Evolutionary conservation across 1,140 invertebrate species (phyloP).

Genomic region (Heliconius melpomene): DNA sequence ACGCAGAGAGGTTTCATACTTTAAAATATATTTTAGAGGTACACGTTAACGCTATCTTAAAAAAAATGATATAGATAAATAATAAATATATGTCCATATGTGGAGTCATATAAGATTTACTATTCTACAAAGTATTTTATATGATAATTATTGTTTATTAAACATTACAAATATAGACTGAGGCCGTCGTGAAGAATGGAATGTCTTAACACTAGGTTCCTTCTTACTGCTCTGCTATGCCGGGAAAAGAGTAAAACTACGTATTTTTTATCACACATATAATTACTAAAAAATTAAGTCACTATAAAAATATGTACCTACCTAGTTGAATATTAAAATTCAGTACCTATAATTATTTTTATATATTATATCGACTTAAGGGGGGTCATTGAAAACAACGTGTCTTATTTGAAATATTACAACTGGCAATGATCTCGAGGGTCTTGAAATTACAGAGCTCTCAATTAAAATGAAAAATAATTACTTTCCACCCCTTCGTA

Average conservation of each 20-base stretch:
- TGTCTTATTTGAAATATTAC: constrained; percentile 32
- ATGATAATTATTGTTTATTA: too few species aligned
- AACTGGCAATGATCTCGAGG: constrained; percentile 52
- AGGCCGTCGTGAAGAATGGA: too few species aligned
- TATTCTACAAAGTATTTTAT: too few species aligned
- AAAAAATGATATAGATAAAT: too few species aligned
- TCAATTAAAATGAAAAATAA: constrained; percentile 79
- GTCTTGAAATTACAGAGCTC: constrained; percentile 71
- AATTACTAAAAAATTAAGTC: too few species aligned
- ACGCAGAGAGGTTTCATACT: neutral
- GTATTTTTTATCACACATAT: too few species aligned
- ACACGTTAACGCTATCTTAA: neutral
- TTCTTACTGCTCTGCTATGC: too few species aligned
- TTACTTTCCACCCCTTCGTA: constrained; percentile 74
- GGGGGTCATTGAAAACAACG: constrained; percentile 25
- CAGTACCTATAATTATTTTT: neutral
- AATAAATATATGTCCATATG: too few species aligned
- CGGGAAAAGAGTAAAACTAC: too few species aligned
- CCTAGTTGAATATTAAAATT: neutral
- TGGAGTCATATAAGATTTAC: too few species aligned
- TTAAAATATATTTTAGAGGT: neutral
- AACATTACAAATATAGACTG: too few species aligned
- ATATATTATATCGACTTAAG: neutral
- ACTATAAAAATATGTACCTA: neutral
- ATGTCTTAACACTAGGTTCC: too few species aligned